Conservation (phyloP, 2,888 invertebrate species). For the Xestia xanthographa region DNA sequence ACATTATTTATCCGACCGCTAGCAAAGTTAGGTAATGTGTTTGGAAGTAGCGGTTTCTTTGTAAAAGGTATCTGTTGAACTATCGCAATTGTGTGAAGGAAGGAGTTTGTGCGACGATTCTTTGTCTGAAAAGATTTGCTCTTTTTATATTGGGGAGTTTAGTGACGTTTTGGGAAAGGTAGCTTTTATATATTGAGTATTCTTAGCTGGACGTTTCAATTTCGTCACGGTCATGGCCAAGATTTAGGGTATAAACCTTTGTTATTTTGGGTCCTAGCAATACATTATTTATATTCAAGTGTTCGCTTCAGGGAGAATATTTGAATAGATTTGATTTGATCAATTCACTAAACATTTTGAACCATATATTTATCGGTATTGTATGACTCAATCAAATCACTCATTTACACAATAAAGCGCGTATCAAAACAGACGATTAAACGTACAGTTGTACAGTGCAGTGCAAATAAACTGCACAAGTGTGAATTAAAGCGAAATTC, state of each 20-base stretch:
- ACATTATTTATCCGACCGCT: conserved; percentile 58
- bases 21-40: conserved; percentile 57
- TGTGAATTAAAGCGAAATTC: conserved; percentile 65
- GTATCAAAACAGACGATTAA: conserved; percentile 60
- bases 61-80: conserved; percentile 42
- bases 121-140: conserved; percentile 26
- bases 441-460: conserved; percentile 47
- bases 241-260: conserved; percentile 14
- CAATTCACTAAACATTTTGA: conserved; percentile 24
- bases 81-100: conserved; percentile 29
- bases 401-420: conserved; percentile 57
- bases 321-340: conserved; percentile 39
- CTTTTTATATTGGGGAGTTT: conserved; percentile 12
- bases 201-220: conserved; percentile 1
- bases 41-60: conserved; percentile 48
- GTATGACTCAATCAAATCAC: conserved; percentile 53
- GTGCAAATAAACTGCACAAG: conserved; percentile 65
- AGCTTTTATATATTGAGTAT: conserved; percentile 16
- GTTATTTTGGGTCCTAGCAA: conserved; percentile 39
- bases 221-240: conserved; percentile 25
- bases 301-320: neutral
- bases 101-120: conserved; percentile 25
- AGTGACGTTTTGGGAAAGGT: conserved; percentile 20
- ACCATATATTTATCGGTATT: conserved; percentile 17
- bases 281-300: conserved; percentile 47